phyloP scores from a whole-genome alignment of 2,888 invertebrate species.

The Zelleria hepariella region DNA sequence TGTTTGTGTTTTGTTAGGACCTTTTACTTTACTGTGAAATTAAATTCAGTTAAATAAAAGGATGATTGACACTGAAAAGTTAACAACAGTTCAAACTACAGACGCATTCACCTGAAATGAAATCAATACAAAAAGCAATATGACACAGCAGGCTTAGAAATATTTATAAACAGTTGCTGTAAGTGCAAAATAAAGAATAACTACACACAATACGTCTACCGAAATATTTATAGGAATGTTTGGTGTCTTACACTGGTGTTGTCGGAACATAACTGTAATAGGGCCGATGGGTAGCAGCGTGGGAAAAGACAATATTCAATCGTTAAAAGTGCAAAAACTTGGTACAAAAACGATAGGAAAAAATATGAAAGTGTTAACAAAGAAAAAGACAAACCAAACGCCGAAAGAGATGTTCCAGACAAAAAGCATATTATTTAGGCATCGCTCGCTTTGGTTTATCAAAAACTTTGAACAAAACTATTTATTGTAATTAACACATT shows the following conservation, averaged over 20 bases:
- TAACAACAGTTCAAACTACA: too few relatives aligned
- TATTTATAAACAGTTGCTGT: constrained; percentile 17
- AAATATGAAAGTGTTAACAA: constrained; percentile 19
- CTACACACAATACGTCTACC: not conserved
- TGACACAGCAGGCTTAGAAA: constrained; percentile 20
- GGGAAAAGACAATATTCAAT: constrained; percentile 24
- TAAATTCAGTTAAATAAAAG: too few relatives aligned
- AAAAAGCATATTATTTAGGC: constrained; percentile 11
- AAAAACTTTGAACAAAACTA: not conserved
- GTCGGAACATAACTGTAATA: constrained; percentile 68
- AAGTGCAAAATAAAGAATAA: constrained; percentile 13
- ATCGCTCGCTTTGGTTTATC: not conserved
- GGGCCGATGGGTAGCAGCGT: constrained; percentile 63
- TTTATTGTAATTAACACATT: not conserved
- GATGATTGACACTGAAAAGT: too few relatives aligned
- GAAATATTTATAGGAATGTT: constrained; percentile 16
- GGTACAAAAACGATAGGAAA: constrained; percentile 12
- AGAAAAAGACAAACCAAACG: constrained; percentile 20
- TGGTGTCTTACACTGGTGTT: constrained; percentile 76
- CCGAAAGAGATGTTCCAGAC: constrained; percentile 67
- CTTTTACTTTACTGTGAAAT: too few relatives aligned
- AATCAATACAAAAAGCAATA: constrained; percentile 1
- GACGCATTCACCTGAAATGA: too few relatives aligned
- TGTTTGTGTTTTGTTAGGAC: too few relatives aligned
- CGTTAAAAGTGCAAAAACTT: not conserved